Conservation (phyloP, 2,888 invertebrate species). For the Flabesymbios commensalis region DNA sequence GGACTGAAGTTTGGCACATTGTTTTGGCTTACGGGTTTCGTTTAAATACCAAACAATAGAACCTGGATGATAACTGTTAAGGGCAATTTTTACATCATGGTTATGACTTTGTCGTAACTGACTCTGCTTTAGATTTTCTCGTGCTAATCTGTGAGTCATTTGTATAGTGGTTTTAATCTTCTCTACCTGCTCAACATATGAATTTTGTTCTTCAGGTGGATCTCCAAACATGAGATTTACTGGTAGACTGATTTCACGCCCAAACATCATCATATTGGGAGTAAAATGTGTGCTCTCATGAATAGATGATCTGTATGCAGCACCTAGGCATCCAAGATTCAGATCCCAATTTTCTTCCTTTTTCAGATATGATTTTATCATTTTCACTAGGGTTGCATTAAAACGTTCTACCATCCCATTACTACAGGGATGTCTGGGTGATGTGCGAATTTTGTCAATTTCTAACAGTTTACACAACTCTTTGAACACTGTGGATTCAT, state of each 20-base stretch:
- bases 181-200: too few species aligned
- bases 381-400: conserved; percentile 26
- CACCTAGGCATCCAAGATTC: conserved; percentile 24
- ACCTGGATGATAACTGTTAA: too few species aligned
- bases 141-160: too few species aligned
- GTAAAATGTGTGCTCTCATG: conserved; percentile 27
- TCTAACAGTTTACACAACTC: conserved; percentile 25
- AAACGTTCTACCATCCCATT: conserved; percentile 33
- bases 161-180: too few species aligned
- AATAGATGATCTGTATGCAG: conserved; percentile 26
- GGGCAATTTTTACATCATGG: too few species aligned
- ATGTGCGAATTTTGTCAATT: conserved; percentile 33
- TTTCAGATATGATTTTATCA: conserved; percentile 21
- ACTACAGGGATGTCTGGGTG: conserved; percentile 26
- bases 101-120: too few species aligned
- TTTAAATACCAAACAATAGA: too few species aligned
- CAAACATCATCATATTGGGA: conserved; percentile 30
- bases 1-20: too few species aligned
- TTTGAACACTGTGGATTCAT: conserved; percentile 29
- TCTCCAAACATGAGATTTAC: conserved; percentile 27
- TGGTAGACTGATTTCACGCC: conserved; percentile 27
- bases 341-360: conserved; percentile 33
- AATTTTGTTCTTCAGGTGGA: neutral
- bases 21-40: too few species aligned
- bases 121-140: too few species aligned